Base-by-base conservation (phyloP, 2,888 invertebrate genomes). In the Alviniconcha strummeri region DNA sequence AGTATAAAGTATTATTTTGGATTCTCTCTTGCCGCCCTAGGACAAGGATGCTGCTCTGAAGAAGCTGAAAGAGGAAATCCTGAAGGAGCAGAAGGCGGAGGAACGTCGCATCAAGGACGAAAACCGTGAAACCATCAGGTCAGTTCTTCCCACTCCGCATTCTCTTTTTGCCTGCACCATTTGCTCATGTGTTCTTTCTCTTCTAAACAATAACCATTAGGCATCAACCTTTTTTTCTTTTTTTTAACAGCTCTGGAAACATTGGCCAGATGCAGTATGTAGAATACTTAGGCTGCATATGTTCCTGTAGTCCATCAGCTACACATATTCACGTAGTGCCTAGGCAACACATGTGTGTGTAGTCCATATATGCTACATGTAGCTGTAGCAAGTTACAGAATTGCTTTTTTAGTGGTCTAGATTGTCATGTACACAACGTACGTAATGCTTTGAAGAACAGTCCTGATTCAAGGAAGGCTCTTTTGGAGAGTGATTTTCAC, bases 1-100 rank as follows among this genome's bases (percentile, higher is more conserved):
- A 64, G 64, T 64, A 13, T 13, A 64, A 64, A 64, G 36, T 71
- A 13, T 52, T 4, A 15, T 11, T 52, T 74, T 52, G 9, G 36
- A 52, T n/a, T 6, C 17, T 36, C 80, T 36, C 36, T 36, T 36
- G 36, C 36, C 36, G 36, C 36, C 36, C 3, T 36, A 92, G 92
- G 91, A 91, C 78, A 92, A 92, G 87, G 91, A 91, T 75, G 84
- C 84, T 11, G 88, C 88, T 81, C 79, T 93, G 82, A 87, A 86
- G 81, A 90, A 88, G 84, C 82, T 92, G 80, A 90, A 88, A 84
- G 90, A 89, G 56, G 89, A 92, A 60, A 90, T 92, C 2, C 86
- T 89, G 83, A 86, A 87, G 67, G 91, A 92, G 76, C 87, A 89
- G 72, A 90, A 90, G n/a, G 89, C 89, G 52, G 92, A 91, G 80